These are phyloP conservation scores for Rhizoglyphus robini DNA, from an alignment of 1,140 invertebrate genomes.

Conservation along the genomic window DNA sequence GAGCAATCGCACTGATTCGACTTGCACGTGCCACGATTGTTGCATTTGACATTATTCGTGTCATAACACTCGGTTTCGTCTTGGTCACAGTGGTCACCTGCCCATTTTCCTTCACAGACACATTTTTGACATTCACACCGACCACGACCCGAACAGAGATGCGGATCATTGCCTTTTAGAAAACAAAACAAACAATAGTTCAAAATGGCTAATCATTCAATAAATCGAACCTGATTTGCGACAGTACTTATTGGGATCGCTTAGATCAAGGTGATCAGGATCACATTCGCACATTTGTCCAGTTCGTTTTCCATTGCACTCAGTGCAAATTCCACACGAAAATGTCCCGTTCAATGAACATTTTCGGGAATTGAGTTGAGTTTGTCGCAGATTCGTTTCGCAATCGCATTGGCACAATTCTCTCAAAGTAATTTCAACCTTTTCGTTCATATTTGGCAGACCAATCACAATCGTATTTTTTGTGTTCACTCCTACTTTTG, in stretches of 20 bases:
- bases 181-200: neutral
- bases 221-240: neutral
- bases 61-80: constrained; percentile 76
- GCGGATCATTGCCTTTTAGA: constrained; percentile 12
- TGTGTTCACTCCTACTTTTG: neutral
- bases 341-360: constrained; percentile 29
- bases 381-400: neutral
- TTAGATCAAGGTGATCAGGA: constrained; percentile 10
- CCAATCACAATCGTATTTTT: constrained; percentile 58
- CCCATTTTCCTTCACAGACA: constrained; percentile 30
- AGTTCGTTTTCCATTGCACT: constrained; percentile 6
- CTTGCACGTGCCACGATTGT: neutral
- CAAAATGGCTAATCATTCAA: neutral
- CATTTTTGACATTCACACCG: constrained; percentile 49
- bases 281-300: constrained; percentile 17
- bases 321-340: constrained; percentile 75
- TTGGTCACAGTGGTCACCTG: constrained; percentile 73
- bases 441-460: constrained; percentile 77
- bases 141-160: constrained; percentile 37
- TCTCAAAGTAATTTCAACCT: constrained; percentile 61
- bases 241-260: constrained; percentile 4
- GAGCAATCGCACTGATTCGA: neutral
- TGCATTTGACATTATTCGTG: constrained; percentile 45
- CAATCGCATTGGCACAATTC: constrained; percentile 37
- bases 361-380: constrained; percentile 11